phyloP scores from a whole-genome alignment of 2,888 invertebrate species.

The Tetragonula carbonaria region DNA sequence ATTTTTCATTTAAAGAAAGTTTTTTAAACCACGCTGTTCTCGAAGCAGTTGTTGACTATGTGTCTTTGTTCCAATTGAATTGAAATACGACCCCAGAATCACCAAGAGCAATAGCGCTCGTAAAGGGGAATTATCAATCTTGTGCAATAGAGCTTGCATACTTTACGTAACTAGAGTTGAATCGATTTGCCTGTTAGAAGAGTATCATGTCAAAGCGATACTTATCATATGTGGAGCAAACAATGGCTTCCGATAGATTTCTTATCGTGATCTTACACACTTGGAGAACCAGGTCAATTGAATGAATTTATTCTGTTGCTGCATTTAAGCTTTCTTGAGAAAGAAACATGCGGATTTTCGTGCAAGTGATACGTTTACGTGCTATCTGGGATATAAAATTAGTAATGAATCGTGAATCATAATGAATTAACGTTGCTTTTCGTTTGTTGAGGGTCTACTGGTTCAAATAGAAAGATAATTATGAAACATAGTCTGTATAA shows the following conservation, averaged over 20 bases:
- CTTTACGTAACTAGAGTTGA: slow-evolving; percentile 29
- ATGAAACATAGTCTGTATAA: background rate
- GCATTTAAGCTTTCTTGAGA: background rate
- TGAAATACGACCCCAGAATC: background rate
- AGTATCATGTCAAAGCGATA: slow-evolving; percentile 6
- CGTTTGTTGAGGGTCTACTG: background rate
- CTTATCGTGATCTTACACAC: slow-evolving; percentile 16
- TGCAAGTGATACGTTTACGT: background rate
- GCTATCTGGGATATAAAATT: background rate
- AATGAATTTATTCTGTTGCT: slow-evolving; percentile 15
- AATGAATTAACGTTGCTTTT: background rate
- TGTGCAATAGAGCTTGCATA: slow-evolving; percentile 17
- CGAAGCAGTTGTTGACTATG: background rate
- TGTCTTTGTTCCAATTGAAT: slow-evolving; percentile 37
- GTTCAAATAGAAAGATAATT: background rate
- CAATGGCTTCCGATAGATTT: slow-evolving; percentile 1
- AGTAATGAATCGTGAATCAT: background rate
- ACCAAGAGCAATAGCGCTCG: slow-evolving; percentile 4
- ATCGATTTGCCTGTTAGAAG: slow-evolving; percentile 4
- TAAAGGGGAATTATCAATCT: slow-evolving; percentile 41
- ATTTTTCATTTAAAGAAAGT: too few relatives aligned
- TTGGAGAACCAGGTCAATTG: slow-evolving; percentile 6
- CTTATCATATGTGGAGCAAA: slow-evolving; percentile 25
- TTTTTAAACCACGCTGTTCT: background rate
- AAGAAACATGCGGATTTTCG: background rate